Evolutionary conservation across 2,888 invertebrate species (phyloP), one percentile per base, ranked within the genome.

Genomic region (Cheilosia urbana): DNA sequence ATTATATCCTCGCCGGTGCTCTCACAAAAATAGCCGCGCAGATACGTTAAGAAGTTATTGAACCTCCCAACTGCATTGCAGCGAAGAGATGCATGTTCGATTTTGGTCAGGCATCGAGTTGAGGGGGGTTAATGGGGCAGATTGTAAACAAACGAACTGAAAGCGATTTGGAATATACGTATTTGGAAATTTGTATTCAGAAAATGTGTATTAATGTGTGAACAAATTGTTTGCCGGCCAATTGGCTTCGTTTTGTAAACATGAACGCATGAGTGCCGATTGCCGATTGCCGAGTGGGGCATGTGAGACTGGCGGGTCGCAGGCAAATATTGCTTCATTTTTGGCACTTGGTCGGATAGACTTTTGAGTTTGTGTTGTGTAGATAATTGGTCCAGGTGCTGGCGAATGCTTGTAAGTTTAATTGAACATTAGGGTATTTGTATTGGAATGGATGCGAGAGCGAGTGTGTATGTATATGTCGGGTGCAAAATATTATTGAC

Each of bases 201-300:
- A 45, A 53, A 63, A 57, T 68, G 68, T 80, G 60, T 62, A 72
- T 49, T 77, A 69, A 72, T 82, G 82, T 82, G 82, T 72, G 82
- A 82, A 82, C 77, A 77, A 77, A 82, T 82, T 72, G 72, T 68
- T 77, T 72, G 62, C 62, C 55, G 24, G 53, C 24, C 55, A 82
- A 77, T 77, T 77, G 77, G 62, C 60, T 82, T 11, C 77, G 47
- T 77, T 82, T 82, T 77, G 77, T 77, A 72, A 77, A 82, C 66
- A 77, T 60, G 49, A 72, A 68, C 66, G 62, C 72, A 72, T 72
- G n/a, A 51, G 24, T 51, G 27, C 51, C 65, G 42, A 45, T 6
- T 53, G 57, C 17, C 24, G 58, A 40, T 4, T 60, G 60, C 30
- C 9, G 2, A 30, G 9, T 30, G 30, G 9, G 0, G 1, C 37